Evolutionary conservation across 2,888 invertebrate genomes (phyloP).

Genomic region (Harpalus rubripes): DNA sequence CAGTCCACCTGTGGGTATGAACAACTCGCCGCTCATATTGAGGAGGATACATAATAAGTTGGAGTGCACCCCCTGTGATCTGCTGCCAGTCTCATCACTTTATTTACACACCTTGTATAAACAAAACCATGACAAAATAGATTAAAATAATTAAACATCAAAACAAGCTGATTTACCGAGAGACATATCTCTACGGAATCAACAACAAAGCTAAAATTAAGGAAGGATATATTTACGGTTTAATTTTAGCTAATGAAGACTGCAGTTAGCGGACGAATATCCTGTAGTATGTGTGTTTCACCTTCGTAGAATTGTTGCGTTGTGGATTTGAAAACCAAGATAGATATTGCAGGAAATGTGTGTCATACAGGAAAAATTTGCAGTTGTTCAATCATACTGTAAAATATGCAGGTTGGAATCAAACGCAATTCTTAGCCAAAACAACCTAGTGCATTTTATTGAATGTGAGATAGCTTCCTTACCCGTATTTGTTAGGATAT

Average conservation of each 20-base stretch:
- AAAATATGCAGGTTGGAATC: constrained; percentile 8
- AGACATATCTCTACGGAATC: constrained; percentile 14
- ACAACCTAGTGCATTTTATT: no score
- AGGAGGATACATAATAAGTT: no score
- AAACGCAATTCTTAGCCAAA: background rate
- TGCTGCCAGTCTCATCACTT: no score
- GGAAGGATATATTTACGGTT: constrained; percentile 42
- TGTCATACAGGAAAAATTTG: constrained; percentile 46
- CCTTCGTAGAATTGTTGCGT: constrained; percentile 18
- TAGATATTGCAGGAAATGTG: constrained; percentile 54
- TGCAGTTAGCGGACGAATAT: constrained; percentile 22
- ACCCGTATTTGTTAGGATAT: no score
- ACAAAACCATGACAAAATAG: background rate
- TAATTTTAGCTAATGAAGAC: constrained; percentile 36
- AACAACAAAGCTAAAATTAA: constrained; percentile 34
- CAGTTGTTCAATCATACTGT: constrained; percentile 17
- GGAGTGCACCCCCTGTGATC: no score
- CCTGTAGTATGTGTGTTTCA: constrained; percentile 16
- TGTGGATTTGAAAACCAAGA: constrained; percentile 49
- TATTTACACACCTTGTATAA: no score
- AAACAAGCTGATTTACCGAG: background rate
- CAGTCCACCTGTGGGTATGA: no score
- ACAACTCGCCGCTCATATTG: no score
- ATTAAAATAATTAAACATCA: constrained; percentile 1
- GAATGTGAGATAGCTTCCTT: no score